Evolutionary conservation across 2,888 invertebrate genomes (phyloP), one percentile per base, ranked within the genome.

Genomic region (Lasioglossum pauxillum): DNA sequence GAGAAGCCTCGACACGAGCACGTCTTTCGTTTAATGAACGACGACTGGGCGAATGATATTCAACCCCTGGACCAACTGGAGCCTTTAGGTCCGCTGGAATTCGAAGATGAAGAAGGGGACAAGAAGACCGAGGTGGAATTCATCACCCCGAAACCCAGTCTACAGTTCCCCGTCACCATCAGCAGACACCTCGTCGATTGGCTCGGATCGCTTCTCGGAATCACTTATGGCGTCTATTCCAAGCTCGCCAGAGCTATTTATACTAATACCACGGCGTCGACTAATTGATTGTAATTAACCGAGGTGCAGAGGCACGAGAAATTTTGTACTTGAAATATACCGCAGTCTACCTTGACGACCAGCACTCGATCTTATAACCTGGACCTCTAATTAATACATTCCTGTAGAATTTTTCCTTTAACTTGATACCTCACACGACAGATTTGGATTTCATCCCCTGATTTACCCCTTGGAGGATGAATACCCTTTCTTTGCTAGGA

Each of bases 131-230:
- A 90, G 0, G 90, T 90, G 1, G 90, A 93, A 71, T 77, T 85
- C 12, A 80, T 91, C 49, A 86, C 81, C 7, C 79, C 84, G 12
- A 69, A n/a, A 23, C 83, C 82, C 2, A 57, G 38, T 14, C 75
- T 84, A 69, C 90, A 92, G 72, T 80, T 93, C 80, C 91, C 94
- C 10, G 86, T 86, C 27, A 90, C 91, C 12, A 71, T 94, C 19
- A 91, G 91, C 53, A 91, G 89, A 8, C 92, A 93, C 75, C 83
- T 94, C 31, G 75, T 93, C 23, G 91, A 93, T 19, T 94, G 94
- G 94, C 87, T 94, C n/a, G 88, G 90, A 4, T 91, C 91, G 27
- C 88, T 93, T 27, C 67, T 94, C 23, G 90, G 91, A 1, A 78
- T 93, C 19, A 92, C 92, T 38, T 93, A 92, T 71, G 88, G 86